Evolutionary conservation across 2,113 vertebrate genomes (phyloP), one percentile per base, ranked within the genome.

Genomic region (Albula glossodonta): DNA sequence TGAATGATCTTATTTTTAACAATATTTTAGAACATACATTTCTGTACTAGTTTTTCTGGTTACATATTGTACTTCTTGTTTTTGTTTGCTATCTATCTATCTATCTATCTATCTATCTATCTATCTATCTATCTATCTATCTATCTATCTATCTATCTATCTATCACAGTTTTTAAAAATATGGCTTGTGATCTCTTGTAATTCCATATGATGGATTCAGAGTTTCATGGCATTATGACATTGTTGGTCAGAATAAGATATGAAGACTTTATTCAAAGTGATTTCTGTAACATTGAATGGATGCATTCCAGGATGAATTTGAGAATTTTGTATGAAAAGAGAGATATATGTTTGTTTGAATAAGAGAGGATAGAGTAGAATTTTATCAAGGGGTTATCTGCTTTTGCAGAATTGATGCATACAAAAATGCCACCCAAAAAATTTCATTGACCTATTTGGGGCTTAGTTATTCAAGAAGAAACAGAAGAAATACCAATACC

Each of bases 131-230:
- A n/a, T n/a, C n/a, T n/a, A n/a, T n/a, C n/a, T n/a, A n/a, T n/a
- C n/a, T n/a, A n/a, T n/a, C 31, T 41, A 0, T 41, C 31, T 41
- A 41, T 41, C 31, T 41, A 41, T 41, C 31, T 41, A 41, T 41
- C 0, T 41, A 41, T 41, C 31, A 41, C 31, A 41, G 31, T 1
- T 41, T 41, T 41, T 41, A 57, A 91, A 86, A 79, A 85, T 88
- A 85, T 63, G 86, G 84, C 80, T 79, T 15, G 57, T 82, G 88
- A 87, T 92, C 92, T 91, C 91, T 93, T 92, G 86, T 13, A 5
- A 1, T 82, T 88, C 85, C 92, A 93, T 88, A 91, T 10, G 74
- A 83, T 87, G 86, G 51, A 87, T 84, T 87, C 88, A 88, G 86
- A 90, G 89, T 90, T 89, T 89, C 89, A 86, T 48, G 80, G 88